phyloP scores from a whole-genome alignment of 2,113 vertebrate species.

The Pimephales promelas region DNA sequence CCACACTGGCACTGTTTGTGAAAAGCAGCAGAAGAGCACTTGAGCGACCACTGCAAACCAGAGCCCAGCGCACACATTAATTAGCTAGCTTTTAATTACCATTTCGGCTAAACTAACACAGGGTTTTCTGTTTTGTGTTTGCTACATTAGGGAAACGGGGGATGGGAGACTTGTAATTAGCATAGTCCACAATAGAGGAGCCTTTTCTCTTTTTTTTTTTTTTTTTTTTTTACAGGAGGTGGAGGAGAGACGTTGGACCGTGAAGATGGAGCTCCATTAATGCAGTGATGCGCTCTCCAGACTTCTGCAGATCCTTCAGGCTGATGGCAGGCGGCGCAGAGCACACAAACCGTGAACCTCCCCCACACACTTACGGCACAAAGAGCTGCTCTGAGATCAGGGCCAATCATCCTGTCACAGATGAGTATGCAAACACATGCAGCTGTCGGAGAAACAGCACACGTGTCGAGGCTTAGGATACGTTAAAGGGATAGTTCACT shows the following conservation, averaged over 20 bases:
- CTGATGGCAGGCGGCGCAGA: conserved; percentile 37
- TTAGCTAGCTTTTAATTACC: conserved; percentile 70
- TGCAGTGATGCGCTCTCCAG: conserved; percentile 40
- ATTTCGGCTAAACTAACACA: conserved; percentile 67
- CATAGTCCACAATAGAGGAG: conserved; percentile 56
- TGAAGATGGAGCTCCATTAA: conserved; percentile 47
- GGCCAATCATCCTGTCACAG: conserved; percentile 34
- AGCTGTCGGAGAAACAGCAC: conserved; percentile 19
- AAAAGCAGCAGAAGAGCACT: conserved; percentile 58
- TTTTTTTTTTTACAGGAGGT: conserved; percentile 31
- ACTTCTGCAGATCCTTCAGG: conserved; percentile 39
- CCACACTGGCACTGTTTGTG: conserved; percentile 45
- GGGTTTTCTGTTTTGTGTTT: conserved; percentile 47
- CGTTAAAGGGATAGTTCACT: no score
- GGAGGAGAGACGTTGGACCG: conserved; percentile 46
- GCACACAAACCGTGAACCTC: conserved; percentile 1
- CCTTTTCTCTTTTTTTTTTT: conserved; percentile 28
- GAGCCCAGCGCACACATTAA: conserved; percentile 63
- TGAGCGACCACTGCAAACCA: conserved; percentile 45
- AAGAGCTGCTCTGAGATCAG: conserved; percentile 44
- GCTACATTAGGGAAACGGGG: conserved; percentile 50
- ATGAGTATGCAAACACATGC: conserved; percentile 41
- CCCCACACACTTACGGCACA: conserved; percentile 35
- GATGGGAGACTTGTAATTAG: conserved; percentile 52
- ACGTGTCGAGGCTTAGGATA: not conserved